Evolutionary conservation across 2,797 vertebrate genomes (phyloP).

Genomic region (Acridotheres tristis): DNA sequence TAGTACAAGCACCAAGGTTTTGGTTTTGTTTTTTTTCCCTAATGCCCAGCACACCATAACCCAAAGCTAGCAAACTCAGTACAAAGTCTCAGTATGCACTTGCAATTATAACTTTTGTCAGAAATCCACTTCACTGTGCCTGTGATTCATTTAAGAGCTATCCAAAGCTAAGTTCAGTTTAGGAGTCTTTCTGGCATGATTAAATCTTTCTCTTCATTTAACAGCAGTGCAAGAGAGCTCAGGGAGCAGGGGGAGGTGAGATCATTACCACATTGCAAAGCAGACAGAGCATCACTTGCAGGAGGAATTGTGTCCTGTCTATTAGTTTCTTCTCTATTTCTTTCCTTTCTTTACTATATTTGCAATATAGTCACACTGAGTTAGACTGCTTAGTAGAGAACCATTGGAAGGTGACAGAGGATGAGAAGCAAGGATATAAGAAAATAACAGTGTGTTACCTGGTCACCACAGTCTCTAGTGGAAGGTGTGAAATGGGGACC

Average conservation of each 20-base stretch:
- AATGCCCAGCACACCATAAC: not conserved
- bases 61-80: not conserved
- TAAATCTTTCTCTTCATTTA: not conserved
- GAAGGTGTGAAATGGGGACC: not conserved
- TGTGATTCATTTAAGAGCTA: not conserved
- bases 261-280: not conserved
- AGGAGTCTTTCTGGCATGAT: not conserved
- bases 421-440: not conserved
- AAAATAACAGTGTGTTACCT: not conserved
- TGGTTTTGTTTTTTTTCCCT: not conserved
- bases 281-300: not conserved
- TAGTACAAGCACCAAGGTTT: not conserved
- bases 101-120: not conserved
- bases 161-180: not conserved
- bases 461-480: not conserved
- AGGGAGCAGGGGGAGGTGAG: not conserved
- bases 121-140: not conserved
- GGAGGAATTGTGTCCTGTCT: not conserved
- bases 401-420: not conserved
- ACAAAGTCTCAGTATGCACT: not conserved
- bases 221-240: not conserved
- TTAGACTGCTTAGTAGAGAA: not conserved
- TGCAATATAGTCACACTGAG: not conserved
- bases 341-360: not conserved
- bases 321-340: not conserved